Percentiles rank a stretch among this genome's conserved stretches.
Evolutionary conservation across 2,113 vertebrate genomes (phyloP).

Genomic region (Pseudopipra pipra): DNA sequence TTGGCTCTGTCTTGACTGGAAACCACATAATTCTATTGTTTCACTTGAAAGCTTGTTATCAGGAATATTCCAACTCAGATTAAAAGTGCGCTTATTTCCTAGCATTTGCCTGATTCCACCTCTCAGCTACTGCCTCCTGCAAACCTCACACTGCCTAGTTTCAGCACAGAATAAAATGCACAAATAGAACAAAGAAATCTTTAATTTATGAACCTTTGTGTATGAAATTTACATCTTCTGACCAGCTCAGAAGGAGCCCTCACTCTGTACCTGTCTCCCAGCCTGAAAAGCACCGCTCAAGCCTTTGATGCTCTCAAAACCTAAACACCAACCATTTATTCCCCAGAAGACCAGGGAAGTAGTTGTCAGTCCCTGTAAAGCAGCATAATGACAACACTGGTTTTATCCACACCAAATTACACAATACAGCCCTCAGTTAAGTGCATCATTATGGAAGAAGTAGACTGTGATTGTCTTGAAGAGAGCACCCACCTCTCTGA

Average conservation of each 20-base stretch:
- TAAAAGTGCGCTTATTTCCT: neutral
- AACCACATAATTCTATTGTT: neutral
- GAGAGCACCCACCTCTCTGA: rapidly evolving
- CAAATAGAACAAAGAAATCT: neutral
- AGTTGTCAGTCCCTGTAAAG: neutral
- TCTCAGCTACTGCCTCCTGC: neutral
- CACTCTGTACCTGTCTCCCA: neutral
- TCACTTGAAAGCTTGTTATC: neutral
- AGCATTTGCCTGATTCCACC: neutral
- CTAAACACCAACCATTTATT: neutral
- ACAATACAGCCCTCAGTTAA: neutral
- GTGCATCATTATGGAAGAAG: neutral
- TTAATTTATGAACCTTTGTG: neutral
- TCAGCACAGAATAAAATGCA: neutral
- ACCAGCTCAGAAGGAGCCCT: neutral
- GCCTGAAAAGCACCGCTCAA: neutral
- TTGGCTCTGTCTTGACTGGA: neutral
- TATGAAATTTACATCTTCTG: neutral
- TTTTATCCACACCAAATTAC: neutral
- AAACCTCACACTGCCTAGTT: neutral
- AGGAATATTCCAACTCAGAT: neutral
- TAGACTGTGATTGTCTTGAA: rapidly evolving
- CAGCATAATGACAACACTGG: rapidly evolving
- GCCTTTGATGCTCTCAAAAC: neutral
- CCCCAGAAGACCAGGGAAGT: neutral